phyloP scores from a whole-genome alignment of 2,888 invertebrate genomes.

The Caenorhabditis sp. region DNA sequence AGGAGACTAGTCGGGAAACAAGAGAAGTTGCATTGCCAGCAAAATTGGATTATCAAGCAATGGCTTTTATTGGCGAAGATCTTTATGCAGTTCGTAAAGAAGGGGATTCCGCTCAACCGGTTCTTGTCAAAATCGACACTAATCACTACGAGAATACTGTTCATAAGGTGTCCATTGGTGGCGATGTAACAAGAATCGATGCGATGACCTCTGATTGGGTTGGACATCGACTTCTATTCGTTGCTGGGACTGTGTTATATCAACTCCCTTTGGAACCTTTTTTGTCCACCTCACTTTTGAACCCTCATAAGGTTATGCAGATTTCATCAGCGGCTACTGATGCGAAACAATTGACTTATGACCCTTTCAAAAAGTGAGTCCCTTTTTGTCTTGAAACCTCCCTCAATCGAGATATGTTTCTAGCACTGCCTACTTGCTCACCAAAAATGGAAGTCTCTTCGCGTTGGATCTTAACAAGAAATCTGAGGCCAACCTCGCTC shows the following conservation, averaged over 20 bases:
- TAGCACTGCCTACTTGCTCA: slow-evolving; percentile 68
- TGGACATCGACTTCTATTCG: slow-evolving; percentile 65
- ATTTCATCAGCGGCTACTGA: slow-evolving; percentile 65
- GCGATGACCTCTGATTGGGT: slow-evolving; percentile 71
- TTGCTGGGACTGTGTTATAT: slow-evolving; percentile 49
- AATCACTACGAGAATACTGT: slow-evolving; percentile 57
- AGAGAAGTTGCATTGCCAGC: slow-evolving; percentile 36
- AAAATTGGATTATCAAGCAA: slow-evolving; percentile 58
- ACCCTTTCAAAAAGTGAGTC: slow-evolving; percentile 69
- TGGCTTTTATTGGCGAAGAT: slow-evolving; percentile 67
- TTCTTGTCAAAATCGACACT: slow-evolving; percentile 65
- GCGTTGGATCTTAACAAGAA: slow-evolving; percentile 60
- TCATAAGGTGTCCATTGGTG: slow-evolving; percentile 60
- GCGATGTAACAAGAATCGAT: slow-evolving; percentile 60
- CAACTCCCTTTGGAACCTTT: slow-evolving; percentile 65
- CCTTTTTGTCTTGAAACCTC: too few species aligned
- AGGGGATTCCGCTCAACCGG: slow-evolving; percentile 61
- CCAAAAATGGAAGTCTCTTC: slow-evolving; percentile 68
- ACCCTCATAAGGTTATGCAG: slow-evolving; percentile 61
- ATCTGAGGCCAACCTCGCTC: slow-evolving; percentile 63
- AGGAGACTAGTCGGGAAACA: slow-evolving; percentile 36
- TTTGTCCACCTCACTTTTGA: slow-evolving; percentile 56
- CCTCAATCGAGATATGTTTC: too few species aligned
- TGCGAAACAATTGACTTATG: slow-evolving; percentile 69
- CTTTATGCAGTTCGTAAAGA: slow-evolving; percentile 68